These are phyloP conservation scores for Calliopum simillimum DNA, from an alignment of 2,888 invertebrate genomes.

Conservation along the genomic window DNA sequence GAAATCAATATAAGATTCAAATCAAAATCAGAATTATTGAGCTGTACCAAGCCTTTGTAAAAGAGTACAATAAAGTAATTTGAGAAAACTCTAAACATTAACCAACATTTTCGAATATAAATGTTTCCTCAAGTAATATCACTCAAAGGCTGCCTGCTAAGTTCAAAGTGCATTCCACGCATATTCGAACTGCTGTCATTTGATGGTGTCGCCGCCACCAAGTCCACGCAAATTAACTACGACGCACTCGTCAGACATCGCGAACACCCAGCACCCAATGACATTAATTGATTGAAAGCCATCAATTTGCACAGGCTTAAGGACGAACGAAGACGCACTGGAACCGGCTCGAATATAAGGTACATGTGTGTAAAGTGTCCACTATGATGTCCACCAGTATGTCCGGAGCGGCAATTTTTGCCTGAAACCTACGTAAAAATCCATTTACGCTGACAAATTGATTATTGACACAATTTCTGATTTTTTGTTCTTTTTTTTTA, in stretches of 20 bases:
- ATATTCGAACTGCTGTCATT: not conserved
- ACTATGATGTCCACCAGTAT: not conserved
- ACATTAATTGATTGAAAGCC: slow-evolving; percentile 36
- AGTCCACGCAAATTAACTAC: not conserved
- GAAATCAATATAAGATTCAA: no score
- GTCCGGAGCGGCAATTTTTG: not conserved
- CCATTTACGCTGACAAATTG: slow-evolving; percentile 47
- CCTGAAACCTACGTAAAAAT: not conserved
- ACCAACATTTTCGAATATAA: no score
- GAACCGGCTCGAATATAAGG: not conserved
- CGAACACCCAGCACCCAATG: slow-evolving; percentile 27
- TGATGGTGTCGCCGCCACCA: slow-evolving; percentile 3
- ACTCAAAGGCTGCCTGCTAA: not conserved
- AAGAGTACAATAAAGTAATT: no score
- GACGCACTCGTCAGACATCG: not conserved
- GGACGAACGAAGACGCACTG: not conserved
- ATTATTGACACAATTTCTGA: slow-evolving; percentile 44
- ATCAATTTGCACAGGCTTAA: slow-evolving; percentile 25
- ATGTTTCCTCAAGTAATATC: no score
- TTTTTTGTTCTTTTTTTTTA: not conserved
- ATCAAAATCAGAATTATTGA: no score
- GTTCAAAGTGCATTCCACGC: slow-evolving; percentile 1
- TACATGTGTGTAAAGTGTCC: not conserved
- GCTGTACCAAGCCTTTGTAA: no score
- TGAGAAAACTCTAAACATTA: no score